These are phyloP conservation scores for Prosapia bicincta DNA, from an alignment of 2,888 invertebrate species.

Conservation along the genomic window DNA sequence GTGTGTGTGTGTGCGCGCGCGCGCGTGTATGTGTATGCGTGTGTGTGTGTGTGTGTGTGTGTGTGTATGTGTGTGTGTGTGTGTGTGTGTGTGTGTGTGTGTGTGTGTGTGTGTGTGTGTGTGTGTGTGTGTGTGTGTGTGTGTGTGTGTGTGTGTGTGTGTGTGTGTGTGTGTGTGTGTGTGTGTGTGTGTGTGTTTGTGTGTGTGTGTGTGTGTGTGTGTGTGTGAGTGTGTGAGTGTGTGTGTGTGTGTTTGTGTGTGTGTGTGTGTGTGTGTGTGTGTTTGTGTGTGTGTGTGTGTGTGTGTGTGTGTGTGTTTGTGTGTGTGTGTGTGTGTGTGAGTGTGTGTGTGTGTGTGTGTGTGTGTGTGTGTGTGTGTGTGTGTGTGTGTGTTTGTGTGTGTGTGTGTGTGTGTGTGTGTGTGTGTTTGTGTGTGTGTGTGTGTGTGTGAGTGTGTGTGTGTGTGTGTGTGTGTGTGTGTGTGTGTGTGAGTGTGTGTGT, in stretches of 20 bases:
- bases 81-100: slow-evolving; percentile 15
- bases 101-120: slow-evolving; percentile 15
- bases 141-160: slow-evolving; percentile 15
- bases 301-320: too few relatives aligned
- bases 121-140: slow-evolving; percentile 15
- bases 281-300: too few relatives aligned
- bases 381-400: too few relatives aligned
- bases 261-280: too few relatives aligned
- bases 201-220: too few relatives aligned
- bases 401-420: too few relatives aligned
- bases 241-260: too few relatives aligned
- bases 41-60: slow-evolving; percentile 15
- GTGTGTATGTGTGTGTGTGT: slow-evolving; percentile 14
- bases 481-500: slow-evolving; percentile 16
- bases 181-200: too few relatives aligned
- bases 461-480: slow-evolving; percentile 16
- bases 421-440: too few relatives aligned
- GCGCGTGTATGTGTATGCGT: slow-evolving; percentile 9
- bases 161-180: slow-evolving; percentile 15
- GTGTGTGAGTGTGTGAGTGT: slow-evolving; percentile 13
- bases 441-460: slow-evolving; percentile 14
- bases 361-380: slow-evolving; percentile 15
- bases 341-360: slow-evolving; percentile 15
- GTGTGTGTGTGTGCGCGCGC: slow-evolving; percentile 8
- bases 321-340: slow-evolving; percentile 13